Base-by-base conservation (phyloP, 2,113 vertebrate species). In the Cnemophilus loriae region DNA sequence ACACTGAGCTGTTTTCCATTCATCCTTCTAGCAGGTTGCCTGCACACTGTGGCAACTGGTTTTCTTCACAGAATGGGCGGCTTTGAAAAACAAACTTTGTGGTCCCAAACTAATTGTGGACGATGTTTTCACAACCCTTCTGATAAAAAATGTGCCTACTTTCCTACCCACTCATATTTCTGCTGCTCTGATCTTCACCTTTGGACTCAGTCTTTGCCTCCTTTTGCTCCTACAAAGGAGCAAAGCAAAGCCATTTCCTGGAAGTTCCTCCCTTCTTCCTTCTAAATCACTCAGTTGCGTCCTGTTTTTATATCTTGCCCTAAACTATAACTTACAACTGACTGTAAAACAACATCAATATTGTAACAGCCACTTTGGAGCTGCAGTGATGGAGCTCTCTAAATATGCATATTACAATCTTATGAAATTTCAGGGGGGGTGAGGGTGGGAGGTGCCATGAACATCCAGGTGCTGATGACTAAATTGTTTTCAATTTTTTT, bases 231-330 rank as follows among this genome's bases (percentile, higher is more conserved):
- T 68, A 68, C 59, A 70, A 69, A 61, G 55, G 39, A 78, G 64
- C 39, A 70, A 53, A 61, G 84, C 55, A 60, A 78, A 78, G 69
- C 59, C 69, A 80, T 95, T 97, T 97, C 87, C 95, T 86, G 92
- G 69, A 93, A 81, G 78, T 89, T 91, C 75, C 80, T 96, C 82
- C 77, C 75, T 83, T 91, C 56, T 23, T 97, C 42, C 92, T 95
- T 95, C 91, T 95, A 97, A 97, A 96, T 97, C 96, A 94, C 73
- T 92, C 89, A 84, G 90, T 90, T 84, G 77, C 87, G 26, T 97
- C 96, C 93, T 97, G 93, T 74, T 97, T 96, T 97, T 95, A 82
- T 92, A 77, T 91, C 83, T 90, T 94, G 91, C 97, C 95, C 95
- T 97, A 96, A 97, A 95, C 84, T 77, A 68, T 88, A 95, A 92